These are phyloP conservation scores for Dipus sagitta DNA, from an alignment of 2,797 vertebrate species.

Conservation along the genomic window DNA sequence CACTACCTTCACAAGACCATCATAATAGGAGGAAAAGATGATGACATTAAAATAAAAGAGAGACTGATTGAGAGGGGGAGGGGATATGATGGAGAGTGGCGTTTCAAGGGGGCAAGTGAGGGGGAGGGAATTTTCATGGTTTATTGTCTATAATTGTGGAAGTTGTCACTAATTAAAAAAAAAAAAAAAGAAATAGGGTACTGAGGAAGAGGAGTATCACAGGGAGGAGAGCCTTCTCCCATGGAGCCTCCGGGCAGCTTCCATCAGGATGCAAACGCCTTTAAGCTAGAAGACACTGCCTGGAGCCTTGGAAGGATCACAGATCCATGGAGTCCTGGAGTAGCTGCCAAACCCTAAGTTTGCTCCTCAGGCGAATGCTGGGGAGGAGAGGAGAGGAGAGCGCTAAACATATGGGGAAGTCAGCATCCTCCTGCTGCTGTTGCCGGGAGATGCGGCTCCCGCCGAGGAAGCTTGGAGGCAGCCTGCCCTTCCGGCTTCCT, in stretches of 20 bases:
- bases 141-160: too few relatives aligned
- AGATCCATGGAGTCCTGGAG: slow-evolving; percentile 49
- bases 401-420: slow-evolving; percentile 37
- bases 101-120: too few relatives aligned
- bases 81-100: too few relatives aligned
- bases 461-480: background rate
- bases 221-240: background rate
- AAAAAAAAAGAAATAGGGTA: background rate
- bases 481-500: background rate
- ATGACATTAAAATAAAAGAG: too few relatives aligned
- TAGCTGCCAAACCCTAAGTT: slow-evolving; percentile 44
- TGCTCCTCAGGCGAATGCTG: background rate
- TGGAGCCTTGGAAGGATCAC: slow-evolving; percentile 35
- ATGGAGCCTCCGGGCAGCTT: background rate
- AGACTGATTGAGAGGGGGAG: too few relatives aligned
- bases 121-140: too few relatives aligned
- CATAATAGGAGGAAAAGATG: too few relatives aligned
- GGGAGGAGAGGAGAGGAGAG: background rate
- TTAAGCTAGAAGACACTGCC: background rate
- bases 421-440: slow-evolving; percentile 23
- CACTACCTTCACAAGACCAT: too few relatives aligned
- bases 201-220: background rate
- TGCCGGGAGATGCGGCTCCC: slow-evolving; percentile 6
- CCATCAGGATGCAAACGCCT: background rate
- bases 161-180: too few relatives aligned